Conservation (phyloP, 2,797 vertebrate genomes). For the Sebastes nivosus region DNA sequence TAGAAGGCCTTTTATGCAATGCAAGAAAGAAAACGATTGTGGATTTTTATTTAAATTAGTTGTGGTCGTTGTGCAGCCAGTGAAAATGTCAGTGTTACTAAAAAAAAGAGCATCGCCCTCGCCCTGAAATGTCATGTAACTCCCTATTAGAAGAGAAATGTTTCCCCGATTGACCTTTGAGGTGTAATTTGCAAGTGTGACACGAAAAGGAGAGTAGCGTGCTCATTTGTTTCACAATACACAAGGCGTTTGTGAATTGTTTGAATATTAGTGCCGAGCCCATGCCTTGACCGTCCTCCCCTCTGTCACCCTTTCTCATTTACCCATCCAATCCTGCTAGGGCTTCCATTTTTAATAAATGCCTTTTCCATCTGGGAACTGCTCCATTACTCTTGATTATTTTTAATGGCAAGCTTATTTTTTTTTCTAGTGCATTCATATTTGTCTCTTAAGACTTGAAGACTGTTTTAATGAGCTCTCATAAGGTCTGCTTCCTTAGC, state of each 20-base stretch:
- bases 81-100: conserved; percentile 50
- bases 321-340: not conserved
- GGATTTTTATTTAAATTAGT: conserved; percentile 26
- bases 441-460: conserved; percentile 71
- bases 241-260: conserved; percentile 10
- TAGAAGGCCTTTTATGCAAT: conserved; percentile 4
- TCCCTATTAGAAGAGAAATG: conserved; percentile 41
- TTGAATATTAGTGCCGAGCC: conserved; percentile 7
- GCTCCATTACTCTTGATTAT: conserved; percentile 66
- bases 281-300: not conserved
- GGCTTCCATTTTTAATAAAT: conserved; percentile 51
- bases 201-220: not conserved
- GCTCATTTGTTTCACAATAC: conserved; percentile 30
- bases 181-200: conserved; percentile 37
- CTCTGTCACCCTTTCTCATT: conserved; percentile 23
- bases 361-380: conserved; percentile 46
- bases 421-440: conserved; percentile 58
- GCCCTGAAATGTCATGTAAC: conserved; percentile 43
- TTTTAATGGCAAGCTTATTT: conserved; percentile 57
- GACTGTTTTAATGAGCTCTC: conserved; percentile 78
- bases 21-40: conserved; percentile 16
- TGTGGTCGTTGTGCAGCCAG: not conserved
- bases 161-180: conserved; percentile 54
- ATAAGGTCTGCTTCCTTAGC: conserved; percentile 74
- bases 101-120: conserved; percentile 11